Evolutionary conservation across 2,797 vertebrate genomes (phyloP).

Genomic region (Thalassophryne amazonica): DNA sequence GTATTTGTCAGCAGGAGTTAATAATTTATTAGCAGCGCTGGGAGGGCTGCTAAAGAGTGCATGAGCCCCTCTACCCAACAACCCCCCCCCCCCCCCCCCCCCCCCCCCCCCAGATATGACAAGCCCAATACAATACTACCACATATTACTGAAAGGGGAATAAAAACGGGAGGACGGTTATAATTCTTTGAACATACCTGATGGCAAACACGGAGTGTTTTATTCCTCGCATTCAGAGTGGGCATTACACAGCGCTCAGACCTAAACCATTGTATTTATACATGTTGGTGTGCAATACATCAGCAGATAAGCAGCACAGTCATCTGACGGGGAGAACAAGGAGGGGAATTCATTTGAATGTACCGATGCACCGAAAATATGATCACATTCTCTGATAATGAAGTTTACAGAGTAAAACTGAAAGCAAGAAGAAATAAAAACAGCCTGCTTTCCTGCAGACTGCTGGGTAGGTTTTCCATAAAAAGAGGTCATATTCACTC

Average conservation of each 20-base stretch:
- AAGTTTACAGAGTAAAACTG: too few relatives aligned
- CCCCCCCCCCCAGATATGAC: slow-evolving; percentile 64
- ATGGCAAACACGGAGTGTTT: slow-evolving; percentile 45
- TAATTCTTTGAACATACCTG: slow-evolving; percentile 68
- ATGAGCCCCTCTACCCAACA: slow-evolving; percentile 55
- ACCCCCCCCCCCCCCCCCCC: slow-evolving; percentile 47
- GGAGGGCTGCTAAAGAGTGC: slow-evolving; percentile 77
- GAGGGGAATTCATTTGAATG: slow-evolving; percentile 25
- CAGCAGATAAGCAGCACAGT: slow-evolving; percentile 45
- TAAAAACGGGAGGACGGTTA: slow-evolving; percentile 58
- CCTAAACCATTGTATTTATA: too few relatives aligned
- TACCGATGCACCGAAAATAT: slow-evolving; percentile 15
- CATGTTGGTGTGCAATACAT: slow-evolving; percentile 25
- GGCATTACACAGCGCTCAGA: slow-evolving; percentile 40
- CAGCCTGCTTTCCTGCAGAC: too few relatives aligned
- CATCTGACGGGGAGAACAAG: slow-evolving; percentile 45
- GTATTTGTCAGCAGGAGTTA: slow-evolving; percentile 86
- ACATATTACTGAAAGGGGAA: slow-evolving; percentile 64
- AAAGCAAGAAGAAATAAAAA: too few relatives aligned
- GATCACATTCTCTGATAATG: slow-evolving; percentile 33
- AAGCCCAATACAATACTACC: slow-evolving; percentile 66
- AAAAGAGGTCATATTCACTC: too few relatives aligned
- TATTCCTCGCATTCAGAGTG: slow-evolving; percentile 44
- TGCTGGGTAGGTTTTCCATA: too few relatives aligned
- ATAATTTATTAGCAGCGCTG: slow-evolving; percentile 83